Base-by-base conservation (phyloP, 2,797 vertebrate species). In the Hydrocynus forskahlii region DNA sequence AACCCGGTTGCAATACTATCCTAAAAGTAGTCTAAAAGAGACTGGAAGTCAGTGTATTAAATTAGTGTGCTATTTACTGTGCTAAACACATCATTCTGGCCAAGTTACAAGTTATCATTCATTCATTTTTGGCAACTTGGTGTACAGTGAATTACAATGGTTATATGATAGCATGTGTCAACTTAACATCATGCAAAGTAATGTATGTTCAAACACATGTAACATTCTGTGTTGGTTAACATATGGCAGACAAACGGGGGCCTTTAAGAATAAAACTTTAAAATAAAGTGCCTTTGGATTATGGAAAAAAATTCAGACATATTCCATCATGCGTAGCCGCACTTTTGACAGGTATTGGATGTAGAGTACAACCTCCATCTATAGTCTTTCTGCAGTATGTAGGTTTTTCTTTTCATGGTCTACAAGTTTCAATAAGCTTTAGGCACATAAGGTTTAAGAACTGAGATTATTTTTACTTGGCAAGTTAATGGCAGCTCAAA, bases 351-450 rank as follows among this genome's bases (percentile, higher is more conserved):
- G 21, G 16, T 69, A 43, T 35, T 29, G 23, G 52, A 59, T 72
- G 40, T 59, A 43, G 48, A 25, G 50, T 23, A 50, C n/a, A 71
- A 71, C 9, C n/a, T 29, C 40, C 21, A 57, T 68, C n/a, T 79
- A 43, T 78, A 29, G 29, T 29, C 29, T 29, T 29, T 29, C 29
- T 68, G 66, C 66, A 80, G 38, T 75, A 59, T 5, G n/a, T 62
- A 43, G 12, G 60, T 75, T 78, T 72, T 3, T 63, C n/a, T 38
- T 29, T 43, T 19, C 62, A 74, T 62, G 43, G 29, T 79, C 57
- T 52, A 25, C 38, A 76, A 79, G 62, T 40, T 62, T n/a, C 70
- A 64, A 2, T 13, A 14, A 4, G 59, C 79, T 75, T 73, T 52
- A n/a, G 75, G 66, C 35, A 79, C 45, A 45, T 62, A 43, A 52